Evolutionary conservation across 2,113 vertebrate genomes (phyloP).

Genomic region (Nymphicus hollandicus): DNA sequence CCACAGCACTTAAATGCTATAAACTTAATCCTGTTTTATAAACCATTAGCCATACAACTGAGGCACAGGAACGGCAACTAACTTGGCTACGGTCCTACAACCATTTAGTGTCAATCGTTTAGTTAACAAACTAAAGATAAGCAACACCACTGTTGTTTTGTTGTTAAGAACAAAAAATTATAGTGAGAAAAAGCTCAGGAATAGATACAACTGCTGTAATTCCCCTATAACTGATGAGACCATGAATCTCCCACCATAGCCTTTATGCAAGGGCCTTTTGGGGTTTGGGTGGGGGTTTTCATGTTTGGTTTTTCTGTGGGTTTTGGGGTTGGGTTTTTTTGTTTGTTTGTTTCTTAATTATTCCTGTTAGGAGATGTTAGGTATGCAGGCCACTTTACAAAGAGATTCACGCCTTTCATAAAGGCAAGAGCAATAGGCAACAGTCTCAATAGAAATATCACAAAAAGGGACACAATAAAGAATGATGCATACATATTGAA

Average conservation of each 20-base stretch:
- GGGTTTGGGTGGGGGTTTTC: rapidly evolving
- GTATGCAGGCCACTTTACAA: background rate
- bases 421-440: background rate
- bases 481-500: background rate
- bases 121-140: background rate
- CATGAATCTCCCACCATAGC: background rate
- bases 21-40: background rate
- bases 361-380: background rate
- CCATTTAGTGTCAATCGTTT: background rate
- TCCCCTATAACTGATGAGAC: background rate
- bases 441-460: background rate
- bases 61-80: background rate
- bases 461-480: background rate
- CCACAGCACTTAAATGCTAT: background rate
- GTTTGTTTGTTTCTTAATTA: background rate
- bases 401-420: background rate
- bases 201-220: background rate
- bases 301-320: background rate
- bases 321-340: background rate
- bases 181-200: background rate
- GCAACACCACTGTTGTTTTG: background rate
- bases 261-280: background rate
- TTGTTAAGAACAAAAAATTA: background rate
- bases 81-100: background rate
- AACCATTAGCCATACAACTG: background rate